These are phyloP conservation scores for Drosophila falleni DNA, from an alignment of 2,888 invertebrate genomes.

Conservation along the genomic window DNA sequence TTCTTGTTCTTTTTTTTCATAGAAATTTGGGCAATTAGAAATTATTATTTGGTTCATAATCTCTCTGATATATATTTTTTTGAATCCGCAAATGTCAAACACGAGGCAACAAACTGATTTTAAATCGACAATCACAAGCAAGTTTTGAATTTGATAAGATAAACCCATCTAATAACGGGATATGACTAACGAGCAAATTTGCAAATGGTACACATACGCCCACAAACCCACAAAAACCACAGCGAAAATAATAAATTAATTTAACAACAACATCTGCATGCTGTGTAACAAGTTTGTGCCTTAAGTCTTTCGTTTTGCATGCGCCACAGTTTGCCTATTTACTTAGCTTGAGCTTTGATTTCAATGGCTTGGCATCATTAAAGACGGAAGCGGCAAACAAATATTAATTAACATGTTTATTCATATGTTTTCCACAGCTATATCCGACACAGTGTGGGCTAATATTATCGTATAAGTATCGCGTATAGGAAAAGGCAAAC, in stretches of 20 bases:
- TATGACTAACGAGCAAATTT: constrained; percentile 7
- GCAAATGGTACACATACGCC: constrained; percentile 36
- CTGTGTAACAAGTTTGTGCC: constrained; percentile 47
- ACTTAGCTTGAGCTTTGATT: constrained; percentile 22
- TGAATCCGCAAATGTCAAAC: constrained; percentile 33
- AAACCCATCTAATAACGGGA: constrained; percentile 1
- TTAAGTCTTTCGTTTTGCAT: constrained; percentile 58
- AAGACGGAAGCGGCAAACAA: constrained; percentile 55
- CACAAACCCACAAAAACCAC: constrained; percentile 48
- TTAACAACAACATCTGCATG: constrained; percentile 35
- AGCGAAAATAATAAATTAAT: constrained; percentile 3
- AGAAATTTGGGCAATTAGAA: constrained; percentile 79
- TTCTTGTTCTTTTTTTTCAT: constrained; percentile 18
- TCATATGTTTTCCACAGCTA: constrained; percentile 19
- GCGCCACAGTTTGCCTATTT: constrained; percentile 37
- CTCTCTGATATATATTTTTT: constrained; percentile 24
- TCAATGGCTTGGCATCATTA: constrained; percentile 39
- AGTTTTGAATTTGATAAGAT: neutral
- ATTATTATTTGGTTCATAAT: constrained; percentile 71
- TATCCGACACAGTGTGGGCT: constrained; percentile 33
- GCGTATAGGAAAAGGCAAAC: constrained; percentile 35
- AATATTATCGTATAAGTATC: constrained; percentile 2
- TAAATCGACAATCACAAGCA: neutral
- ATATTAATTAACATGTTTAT: constrained; percentile 59
- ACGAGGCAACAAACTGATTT: constrained; percentile 6